Conservation (phyloP, 2,888 invertebrate species). For the Perizoma flavofasciatum region DNA sequence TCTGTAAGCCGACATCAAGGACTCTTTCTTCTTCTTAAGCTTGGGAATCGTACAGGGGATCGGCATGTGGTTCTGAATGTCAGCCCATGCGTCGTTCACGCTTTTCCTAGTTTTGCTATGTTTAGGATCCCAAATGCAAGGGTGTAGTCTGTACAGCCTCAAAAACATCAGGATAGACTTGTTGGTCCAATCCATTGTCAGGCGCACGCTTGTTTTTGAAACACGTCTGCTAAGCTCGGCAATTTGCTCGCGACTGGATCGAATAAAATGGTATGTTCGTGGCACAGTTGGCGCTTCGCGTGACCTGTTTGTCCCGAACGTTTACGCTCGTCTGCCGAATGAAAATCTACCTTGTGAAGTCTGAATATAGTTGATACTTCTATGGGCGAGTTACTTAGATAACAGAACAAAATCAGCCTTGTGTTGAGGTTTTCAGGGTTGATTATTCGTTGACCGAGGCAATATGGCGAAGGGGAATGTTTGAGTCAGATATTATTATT, state of each 20-base stretch:
- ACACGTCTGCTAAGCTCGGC: constrained; percentile 1
- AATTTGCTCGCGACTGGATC: not conserved
- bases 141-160: constrained; percentile 29
- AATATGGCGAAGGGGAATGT: constrained; percentile 3
- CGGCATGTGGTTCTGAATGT: constrained; percentile 27
- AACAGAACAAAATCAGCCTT: constrained; percentile 2
- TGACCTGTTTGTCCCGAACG: constrained; percentile 8
- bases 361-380: not conserved
- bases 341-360: constrained; percentile 2
- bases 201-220: not conserved
- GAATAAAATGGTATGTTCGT: not conserved
- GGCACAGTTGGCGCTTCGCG: not conserved
- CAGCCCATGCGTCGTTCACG: constrained; percentile 29
- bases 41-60: constrained; percentile 27
- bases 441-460: not conserved
- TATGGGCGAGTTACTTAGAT: not conserved
- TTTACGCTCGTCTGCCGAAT: not conserved
- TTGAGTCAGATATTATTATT: constrained; percentile 8
- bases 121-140: constrained; percentile 34
- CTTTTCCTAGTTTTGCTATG: constrained; percentile 18
- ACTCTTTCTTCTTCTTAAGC: constrained; percentile 38
- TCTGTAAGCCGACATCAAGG: constrained; percentile 35
- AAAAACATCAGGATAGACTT: constrained; percentile 15
- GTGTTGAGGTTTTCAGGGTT: not conserved
- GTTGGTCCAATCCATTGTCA: constrained; percentile 22